Conservation (phyloP, 2,888 invertebrate species). For the Adineta ricciae region DNA sequence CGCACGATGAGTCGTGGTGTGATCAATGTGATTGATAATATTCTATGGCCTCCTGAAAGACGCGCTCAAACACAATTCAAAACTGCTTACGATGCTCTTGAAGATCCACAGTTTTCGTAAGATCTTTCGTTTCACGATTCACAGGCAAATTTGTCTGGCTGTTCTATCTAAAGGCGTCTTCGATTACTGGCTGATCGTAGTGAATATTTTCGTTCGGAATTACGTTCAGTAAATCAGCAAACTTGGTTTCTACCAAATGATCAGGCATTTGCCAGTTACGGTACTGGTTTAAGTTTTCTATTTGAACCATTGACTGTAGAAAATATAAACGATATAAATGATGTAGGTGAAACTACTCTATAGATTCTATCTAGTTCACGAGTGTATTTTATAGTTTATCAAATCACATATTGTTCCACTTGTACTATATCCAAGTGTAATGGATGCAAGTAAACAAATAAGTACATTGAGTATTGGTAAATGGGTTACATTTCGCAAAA, state of each 20-base stretch:
- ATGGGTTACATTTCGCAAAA: slow-evolving; percentile 1
- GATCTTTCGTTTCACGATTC: not conserved
- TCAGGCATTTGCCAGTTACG: not conserved
- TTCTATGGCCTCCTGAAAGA: not conserved
- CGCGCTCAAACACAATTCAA: slow-evolving; percentile 3
- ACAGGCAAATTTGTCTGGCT: not conserved
- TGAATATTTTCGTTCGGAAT: not conserved
- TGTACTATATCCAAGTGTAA: not conserved
- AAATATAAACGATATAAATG: not conserved
- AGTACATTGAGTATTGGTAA: not conserved
- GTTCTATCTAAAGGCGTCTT: not conserved
- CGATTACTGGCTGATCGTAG: not conserved
- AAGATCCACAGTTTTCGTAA: not conserved
- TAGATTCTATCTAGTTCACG: no score
- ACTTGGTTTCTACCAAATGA: not conserved
- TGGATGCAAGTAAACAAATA: not conserved
- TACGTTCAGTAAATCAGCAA: not conserved
- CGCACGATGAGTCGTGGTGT: not conserved
- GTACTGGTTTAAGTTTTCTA: not conserved
- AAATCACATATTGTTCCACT: not conserved
- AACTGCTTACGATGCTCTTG: slow-evolving; percentile 5
- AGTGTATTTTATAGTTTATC: not conserved
- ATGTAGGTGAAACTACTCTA: not conserved
- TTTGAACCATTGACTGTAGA: not conserved
- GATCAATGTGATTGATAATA: not conserved